Conservation (phyloP, 2,888 invertebrate genomes). For the Philonicus albiceps region DNA sequence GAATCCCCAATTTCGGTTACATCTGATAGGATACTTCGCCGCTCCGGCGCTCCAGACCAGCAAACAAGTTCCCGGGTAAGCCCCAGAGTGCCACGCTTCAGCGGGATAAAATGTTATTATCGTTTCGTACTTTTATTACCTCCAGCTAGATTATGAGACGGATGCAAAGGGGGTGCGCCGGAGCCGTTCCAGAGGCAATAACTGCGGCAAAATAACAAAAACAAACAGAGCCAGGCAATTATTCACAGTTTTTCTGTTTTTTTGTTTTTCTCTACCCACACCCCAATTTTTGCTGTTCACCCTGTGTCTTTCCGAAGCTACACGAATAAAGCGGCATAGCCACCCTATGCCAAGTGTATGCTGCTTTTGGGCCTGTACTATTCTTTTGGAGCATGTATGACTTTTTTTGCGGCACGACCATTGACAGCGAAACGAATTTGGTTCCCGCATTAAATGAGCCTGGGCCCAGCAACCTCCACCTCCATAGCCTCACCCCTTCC, state of each 20-base stretch:
- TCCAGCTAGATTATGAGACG: constrained; percentile 15
- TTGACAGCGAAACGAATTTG: constrained; percentile 14
- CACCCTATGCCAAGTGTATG: neutral
- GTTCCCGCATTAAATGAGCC: neutral
- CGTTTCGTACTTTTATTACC: constrained; percentile 14
- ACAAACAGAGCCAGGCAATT: constrained; percentile 1
- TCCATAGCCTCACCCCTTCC: neutral
- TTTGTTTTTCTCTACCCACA: neutral
- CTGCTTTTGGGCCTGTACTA: neutral
- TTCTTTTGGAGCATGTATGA: neutral
- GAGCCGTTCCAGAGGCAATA: constrained; percentile 17
- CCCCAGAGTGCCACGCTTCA: neutral
- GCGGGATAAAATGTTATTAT: constrained; percentile 21
- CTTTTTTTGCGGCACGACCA: neutral
- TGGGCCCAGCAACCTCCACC: neutral
- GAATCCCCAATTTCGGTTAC: constrained; percentile 9
- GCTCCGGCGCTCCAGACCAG: neutral
- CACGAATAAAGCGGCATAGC: neutral
- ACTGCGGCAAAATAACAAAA: constrained; percentile 20
- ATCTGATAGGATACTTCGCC: neutral
- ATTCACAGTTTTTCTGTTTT: neutral
- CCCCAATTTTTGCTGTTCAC: neutral
- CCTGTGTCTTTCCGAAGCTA: neutral
- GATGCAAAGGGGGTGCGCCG: neutral
- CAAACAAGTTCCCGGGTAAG: neutral